Evolutionary conservation across 2,113 vertebrate genomes (phyloP), one percentile per base, ranked within the genome.

Genomic region (Oncorhynchus clarkii): DNA sequence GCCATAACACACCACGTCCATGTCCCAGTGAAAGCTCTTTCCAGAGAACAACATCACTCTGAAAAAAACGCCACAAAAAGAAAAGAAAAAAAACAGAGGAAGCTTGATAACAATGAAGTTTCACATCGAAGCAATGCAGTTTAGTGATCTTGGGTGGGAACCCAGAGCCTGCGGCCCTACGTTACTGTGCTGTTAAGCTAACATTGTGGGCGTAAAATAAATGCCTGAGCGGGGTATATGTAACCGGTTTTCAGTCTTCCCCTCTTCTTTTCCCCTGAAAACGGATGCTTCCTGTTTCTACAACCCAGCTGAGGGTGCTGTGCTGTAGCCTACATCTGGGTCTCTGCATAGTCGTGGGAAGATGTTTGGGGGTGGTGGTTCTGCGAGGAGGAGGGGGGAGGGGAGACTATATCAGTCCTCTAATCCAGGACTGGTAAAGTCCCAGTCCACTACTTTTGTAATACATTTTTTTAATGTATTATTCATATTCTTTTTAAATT

Each of bases 21-120:
- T 12, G 80, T 86, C 76, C 80, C 24, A 68, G 75, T 78, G 83
- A 87, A 80, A 79, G 67, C 83, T 86, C 83, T 82, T 84, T 84
- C 85, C 85, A 83, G 70, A 74, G 66, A 79, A 90, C 87, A 88
- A 83, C 84, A 75, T 74, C 82, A 81, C 74, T 54, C 51, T 54
- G 51, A 54, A 54, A 54, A 16, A 54, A 77, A 84, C 80, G 79
- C 79, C 72, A 49, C 34, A 60, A 29, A 75, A 39, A 80, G 54
- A 68, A 73, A 34, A 74, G 71, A 74, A 82, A 82, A 82, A 66
- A 83, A 80, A 79, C 72, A 79, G 82, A 90, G 93, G 93, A 93
- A 93, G 70, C 87, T 29, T 65, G 67, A 82, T 84, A 93, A 93
- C 92, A 93, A 93, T 93, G 92, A 77, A 82, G 82, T 29, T 67